phyloP scores from a whole-genome alignment of 2,113 vertebrate genomes.

The Limnothrissa miodon region DNA sequence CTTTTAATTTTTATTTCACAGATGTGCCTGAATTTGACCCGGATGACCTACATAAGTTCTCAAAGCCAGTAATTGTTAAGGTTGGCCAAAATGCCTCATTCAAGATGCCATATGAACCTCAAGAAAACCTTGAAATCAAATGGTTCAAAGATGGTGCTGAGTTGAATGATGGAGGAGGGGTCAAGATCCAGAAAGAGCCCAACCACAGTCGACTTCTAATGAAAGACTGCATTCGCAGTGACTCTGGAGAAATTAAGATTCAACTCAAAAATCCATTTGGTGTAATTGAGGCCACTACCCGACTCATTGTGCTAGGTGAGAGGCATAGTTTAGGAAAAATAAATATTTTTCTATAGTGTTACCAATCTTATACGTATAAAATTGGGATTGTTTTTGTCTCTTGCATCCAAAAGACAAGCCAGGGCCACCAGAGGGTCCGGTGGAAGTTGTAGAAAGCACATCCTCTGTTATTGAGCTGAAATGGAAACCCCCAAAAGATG shows the following conservation, averaged over 20 bases:
- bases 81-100: constrained; percentile 74
- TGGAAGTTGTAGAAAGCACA: constrained; percentile 71
- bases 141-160: constrained; percentile 79
- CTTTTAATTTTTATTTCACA: constrained; percentile 50
- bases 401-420: constrained; percentile 70
- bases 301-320: constrained; percentile 75
- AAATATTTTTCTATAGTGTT: not conserved
- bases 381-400: not conserved
- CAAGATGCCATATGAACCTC: constrained; percentile 76
- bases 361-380: not conserved
- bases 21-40: constrained; percentile 75
- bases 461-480: constrained; percentile 68
- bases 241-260: constrained; percentile 79
- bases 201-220: constrained; percentile 74
- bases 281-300: constrained; percentile 63
- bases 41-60: constrained; percentile 73
- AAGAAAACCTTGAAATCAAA: constrained; percentile 65
- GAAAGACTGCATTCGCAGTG: constrained; percentile 72
- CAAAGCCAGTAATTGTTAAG: constrained; percentile 75
- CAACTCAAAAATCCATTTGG: constrained; percentile 79
- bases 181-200: constrained; percentile 71
- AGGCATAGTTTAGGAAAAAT: not conserved
- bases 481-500: constrained; percentile 77
- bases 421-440: constrained; percentile 77
- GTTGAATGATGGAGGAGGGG: constrained; percentile 64